Evolutionary conservation across 2,113 vertebrate genomes (phyloP).

Genomic region (Bagarius yarrelli): DNA sequence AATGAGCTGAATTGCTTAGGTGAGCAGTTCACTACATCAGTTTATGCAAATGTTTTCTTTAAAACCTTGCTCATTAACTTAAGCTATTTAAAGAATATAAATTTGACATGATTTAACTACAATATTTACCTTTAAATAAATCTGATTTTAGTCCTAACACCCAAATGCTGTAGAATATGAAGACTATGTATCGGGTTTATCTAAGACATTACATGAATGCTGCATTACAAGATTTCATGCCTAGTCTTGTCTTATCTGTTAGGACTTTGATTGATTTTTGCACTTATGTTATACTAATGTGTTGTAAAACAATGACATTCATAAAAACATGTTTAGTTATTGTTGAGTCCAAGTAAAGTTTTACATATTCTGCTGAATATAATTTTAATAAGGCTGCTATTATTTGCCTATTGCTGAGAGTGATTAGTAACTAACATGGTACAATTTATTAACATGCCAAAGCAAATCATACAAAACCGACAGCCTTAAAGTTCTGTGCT

Average conservation of each 20-base stretch:
- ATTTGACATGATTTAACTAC: not conserved
- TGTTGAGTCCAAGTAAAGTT: constrained; percentile 12
- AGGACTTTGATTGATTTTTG: constrained; percentile 41
- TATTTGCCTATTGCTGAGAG: not conserved
- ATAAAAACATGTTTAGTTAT: not conserved
- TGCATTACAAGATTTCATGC: constrained; percentile 16
- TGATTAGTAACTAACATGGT: constrained; percentile 1
- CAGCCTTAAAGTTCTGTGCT: not conserved
- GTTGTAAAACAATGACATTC: constrained; percentile 1
- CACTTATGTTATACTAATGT: not conserved
- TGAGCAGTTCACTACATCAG: not conserved
- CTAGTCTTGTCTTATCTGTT: constrained; percentile 32
- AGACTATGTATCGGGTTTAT: not conserved
- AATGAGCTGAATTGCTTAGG: not conserved
- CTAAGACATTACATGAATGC: not conserved
- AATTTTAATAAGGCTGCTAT: not conserved
- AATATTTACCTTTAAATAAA: not conserved
- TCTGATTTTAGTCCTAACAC: not conserved
- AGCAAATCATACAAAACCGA: constrained; percentile 1
- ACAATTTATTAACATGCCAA: constrained; percentile 25
- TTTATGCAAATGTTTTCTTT: not conserved
- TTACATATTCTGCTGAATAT: not conserved
- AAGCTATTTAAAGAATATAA: not conserved
- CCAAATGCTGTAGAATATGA: not conserved
- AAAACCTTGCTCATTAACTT: not conserved